A percentile compares a stretch with the other conserved stretches of the same genome.
Evolutionary conservation across 2,888 invertebrate species (phyloP).

Genomic region (Ferrisia virgata): DNA sequence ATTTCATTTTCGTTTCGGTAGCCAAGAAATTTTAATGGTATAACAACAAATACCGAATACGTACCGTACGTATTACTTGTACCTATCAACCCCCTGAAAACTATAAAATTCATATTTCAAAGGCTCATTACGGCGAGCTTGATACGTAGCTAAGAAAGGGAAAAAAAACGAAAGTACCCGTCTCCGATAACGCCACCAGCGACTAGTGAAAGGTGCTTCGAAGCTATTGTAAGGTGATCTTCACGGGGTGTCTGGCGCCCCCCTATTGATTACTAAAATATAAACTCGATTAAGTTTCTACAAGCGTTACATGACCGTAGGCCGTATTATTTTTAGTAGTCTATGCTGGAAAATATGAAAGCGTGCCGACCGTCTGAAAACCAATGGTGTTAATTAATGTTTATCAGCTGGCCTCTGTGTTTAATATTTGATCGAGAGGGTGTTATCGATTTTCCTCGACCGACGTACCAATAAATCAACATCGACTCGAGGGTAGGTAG

Average conservation of each 20-base stretch:
- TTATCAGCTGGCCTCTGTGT: slow-evolving; percentile 26
- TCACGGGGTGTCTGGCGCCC: slow-evolving; percentile 43
- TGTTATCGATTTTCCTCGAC: slow-evolving; percentile 31
- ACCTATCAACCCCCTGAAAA: not conserved
- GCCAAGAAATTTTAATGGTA: not conserved
- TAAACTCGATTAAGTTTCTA: slow-evolving; percentile 40
- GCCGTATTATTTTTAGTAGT: slow-evolving; percentile 15
- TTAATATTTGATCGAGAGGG: slow-evolving; percentile 32
- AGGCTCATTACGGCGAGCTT: not conserved
- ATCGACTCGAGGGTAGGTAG: not conserved
- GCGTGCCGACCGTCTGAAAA: slow-evolving; percentile 37
- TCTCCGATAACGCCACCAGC: not conserved
- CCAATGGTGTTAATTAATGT: slow-evolving; percentile 40
- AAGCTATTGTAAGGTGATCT: slow-evolving; percentile 36
- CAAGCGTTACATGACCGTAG: slow-evolving; percentile 34
- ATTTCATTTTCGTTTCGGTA: not conserved
- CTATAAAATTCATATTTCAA: not conserved
- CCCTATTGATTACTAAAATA: slow-evolving; percentile 38
- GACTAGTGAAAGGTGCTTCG: slow-evolving; percentile 39
- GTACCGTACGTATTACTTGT: too few species aligned
- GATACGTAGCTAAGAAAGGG: not conserved
- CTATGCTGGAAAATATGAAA: slow-evolving; percentile 24
- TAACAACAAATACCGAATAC: too few species aligned
- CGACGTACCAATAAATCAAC: slow-evolving; percentile 16
- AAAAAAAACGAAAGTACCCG: slow-evolving; percentile 35